A percentile compares a stretch with the other conserved stretches of the same genome.
Evolutionary conservation across 2,888 invertebrate species (phyloP).

Genomic region (Drosophila atroscutellata): DNA sequence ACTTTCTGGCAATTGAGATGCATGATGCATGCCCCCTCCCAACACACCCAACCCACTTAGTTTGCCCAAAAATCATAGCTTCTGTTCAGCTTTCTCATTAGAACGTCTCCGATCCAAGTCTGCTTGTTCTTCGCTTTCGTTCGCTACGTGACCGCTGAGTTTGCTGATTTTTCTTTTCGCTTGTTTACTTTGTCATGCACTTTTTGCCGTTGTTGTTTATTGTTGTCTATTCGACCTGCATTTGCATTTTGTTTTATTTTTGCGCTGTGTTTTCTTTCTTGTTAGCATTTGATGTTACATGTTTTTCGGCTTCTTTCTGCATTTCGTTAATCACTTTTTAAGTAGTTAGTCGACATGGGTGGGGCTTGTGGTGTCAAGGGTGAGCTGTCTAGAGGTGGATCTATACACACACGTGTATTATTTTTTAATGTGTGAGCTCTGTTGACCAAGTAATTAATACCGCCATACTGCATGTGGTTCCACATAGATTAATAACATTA

Average conservation of each 20-base stretch:
- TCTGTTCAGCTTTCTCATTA: slow-evolving; percentile 71
- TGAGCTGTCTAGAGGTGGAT: neutral
- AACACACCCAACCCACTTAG: neutral
- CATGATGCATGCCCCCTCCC: slow-evolving; percentile 9
- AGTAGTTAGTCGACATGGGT: slow-evolving; percentile 18
- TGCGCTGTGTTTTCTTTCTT: slow-evolving; percentile 21
- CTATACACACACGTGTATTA: slow-evolving; percentile 17
- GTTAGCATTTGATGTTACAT: slow-evolving; percentile 55
- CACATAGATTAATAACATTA: slow-evolving; percentile 2
- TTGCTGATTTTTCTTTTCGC: slow-evolving; percentile 35
- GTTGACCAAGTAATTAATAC: slow-evolving; percentile 63
- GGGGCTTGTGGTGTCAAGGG: neutral
- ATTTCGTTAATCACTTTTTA: slow-evolving; percentile 58
- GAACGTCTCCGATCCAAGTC: slow-evolving; percentile 45
- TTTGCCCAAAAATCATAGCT: slow-evolving; percentile 47
- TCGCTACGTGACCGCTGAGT: slow-evolving; percentile 63
- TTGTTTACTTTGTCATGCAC: slow-evolving; percentile 12
- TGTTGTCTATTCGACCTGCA: slow-evolving; percentile 21
- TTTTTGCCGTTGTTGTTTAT: slow-evolving; percentile 8
- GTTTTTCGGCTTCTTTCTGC: slow-evolving; percentile 46
- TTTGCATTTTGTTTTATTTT: slow-evolving; percentile 21
- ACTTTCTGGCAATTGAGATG: slow-evolving; percentile 66
- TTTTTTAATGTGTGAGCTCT: slow-evolving; percentile 20
- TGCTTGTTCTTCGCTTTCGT: slow-evolving; percentile 60
- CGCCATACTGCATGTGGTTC: slow-evolving; percentile 30